Conservation (phyloP, 2,113 vertebrate species). For the Zosterops pallidus region DNA sequence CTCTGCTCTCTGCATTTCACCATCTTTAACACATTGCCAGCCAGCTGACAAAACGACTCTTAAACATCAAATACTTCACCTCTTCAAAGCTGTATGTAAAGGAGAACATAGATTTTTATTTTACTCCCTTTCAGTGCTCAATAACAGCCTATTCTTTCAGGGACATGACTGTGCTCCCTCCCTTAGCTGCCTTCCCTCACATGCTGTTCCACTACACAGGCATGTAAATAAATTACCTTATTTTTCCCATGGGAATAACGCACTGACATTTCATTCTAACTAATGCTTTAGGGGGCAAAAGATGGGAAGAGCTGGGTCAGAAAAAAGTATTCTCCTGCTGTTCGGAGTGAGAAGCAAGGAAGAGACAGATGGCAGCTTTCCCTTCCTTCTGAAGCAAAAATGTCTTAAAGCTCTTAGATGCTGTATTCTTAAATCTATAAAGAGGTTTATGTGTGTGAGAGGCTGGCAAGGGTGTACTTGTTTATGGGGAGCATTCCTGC, state of each 20-base stretch:
- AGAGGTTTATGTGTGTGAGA: not conserved
- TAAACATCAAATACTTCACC: not conserved
- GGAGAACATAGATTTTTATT: not conserved
- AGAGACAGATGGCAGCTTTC: conserved; percentile 47
- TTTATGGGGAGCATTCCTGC: not conserved
- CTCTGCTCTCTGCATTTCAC: not conserved
- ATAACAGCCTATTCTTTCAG: not conserved
- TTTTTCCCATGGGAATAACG: not conserved
- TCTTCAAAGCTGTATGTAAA: not conserved
- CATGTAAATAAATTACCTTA: conserved; percentile 32
- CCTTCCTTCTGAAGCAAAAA: conserved; percentile 23
- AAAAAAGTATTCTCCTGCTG: not conserved
- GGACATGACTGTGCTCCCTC: not conserved
- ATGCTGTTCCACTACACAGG: not conserved
- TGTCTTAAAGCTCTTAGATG: conserved; percentile 43
- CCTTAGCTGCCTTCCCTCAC: not conserved
- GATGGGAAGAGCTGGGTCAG: conserved; percentile 29
- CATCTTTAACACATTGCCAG: not conserved
- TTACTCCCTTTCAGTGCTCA: not conserved
- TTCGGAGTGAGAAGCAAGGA: conserved; percentile 7
- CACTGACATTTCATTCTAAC: conserved; percentile 25
- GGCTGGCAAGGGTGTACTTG: not conserved
- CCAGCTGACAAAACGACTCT: not conserved
- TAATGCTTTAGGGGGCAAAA: conserved; percentile 2
- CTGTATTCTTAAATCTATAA: conserved; percentile 22